Evolutionary conservation across 2,888 invertebrate genomes (phyloP).

Genomic region (Empis stercorea): DNA sequence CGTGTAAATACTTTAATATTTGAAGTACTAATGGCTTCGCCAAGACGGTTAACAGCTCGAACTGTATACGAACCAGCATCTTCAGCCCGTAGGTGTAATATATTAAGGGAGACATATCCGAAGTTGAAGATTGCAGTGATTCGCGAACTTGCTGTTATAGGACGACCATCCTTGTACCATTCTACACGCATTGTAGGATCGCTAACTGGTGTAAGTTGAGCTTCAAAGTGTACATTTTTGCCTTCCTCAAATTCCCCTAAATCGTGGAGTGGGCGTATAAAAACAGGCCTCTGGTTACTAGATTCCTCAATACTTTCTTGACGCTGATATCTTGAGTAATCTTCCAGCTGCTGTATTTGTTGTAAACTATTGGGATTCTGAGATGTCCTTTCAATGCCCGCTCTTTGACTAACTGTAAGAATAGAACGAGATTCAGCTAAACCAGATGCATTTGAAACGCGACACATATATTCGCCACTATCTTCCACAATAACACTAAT

Average conservation of each 20-base stretch:
- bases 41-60: conserved; percentile 79
- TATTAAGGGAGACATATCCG: conserved; percentile 97
- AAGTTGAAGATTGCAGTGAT: conserved; percentile 97
- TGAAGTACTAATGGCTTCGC: conserved; percentile 79
- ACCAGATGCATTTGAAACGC: conserved; percentile 76
- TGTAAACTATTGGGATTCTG: conserved; percentile 87
- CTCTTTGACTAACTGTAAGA: conserved; percentile 66
- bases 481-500: conserved; percentile 76
- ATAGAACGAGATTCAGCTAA: conserved; percentile 73
- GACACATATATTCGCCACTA: conserved; percentile 81
- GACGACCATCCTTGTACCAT: conserved; percentile 89
- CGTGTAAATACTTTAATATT: conserved; percentile 61
- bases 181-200: conserved; percentile 90
- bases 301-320: conserved; percentile 74
- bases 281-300: conserved; percentile 67
- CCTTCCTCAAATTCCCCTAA: conserved; percentile 81
- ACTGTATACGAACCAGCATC: conserved; percentile 92
- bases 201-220: conserved; percentile 80
- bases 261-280: conserved; percentile 76
- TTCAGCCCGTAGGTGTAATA: conserved; percentile 96
- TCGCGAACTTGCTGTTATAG: conserved; percentile 93
- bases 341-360: conserved; percentile 81
- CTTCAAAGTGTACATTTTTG: conserved; percentile 85
- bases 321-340: conserved; percentile 75
- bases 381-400: conserved; percentile 73